Base-by-base conservation (phyloP, 2,888 invertebrate genomes). In the Ceratothoa steindachneri region DNA sequence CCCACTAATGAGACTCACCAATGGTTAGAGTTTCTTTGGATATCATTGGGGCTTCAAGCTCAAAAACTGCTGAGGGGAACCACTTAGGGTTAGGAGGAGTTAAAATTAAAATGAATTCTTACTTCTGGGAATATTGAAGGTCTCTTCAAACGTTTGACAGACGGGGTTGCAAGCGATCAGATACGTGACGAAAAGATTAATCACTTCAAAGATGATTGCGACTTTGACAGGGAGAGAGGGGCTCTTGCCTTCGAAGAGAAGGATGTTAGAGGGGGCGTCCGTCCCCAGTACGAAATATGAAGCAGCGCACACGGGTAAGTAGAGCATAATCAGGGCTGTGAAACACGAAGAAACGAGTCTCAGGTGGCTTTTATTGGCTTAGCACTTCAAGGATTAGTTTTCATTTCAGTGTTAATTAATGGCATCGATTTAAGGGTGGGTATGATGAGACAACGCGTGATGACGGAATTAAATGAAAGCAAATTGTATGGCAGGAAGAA, bases 91-190 rank as follows among this genome's bases (percentile, higher is more conserved):
- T n/a, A n/a, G n/a, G n/a, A n/a, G n/a, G n/a, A n/a, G n/a, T n/a
- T n/a, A n/a, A n/a, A n/a, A n/a, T n/a, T n/a, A 7, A 41, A 41
- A 41, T 41, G 15, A 3, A 7, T 31, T 30, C 71, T 71, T 24
- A 71, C 71, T 71, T 22, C 41, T 24, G 0, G 89, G 88, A 3
- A 90, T 86, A 72, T 86, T 86, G 80, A 89, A 87, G 1, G 88
- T 84, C 81, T 90, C 88, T 82, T 91, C 91, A 73, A 90, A 82
- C 82, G 90, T 89, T 84, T 90, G 90, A 82, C 88, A 88, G 30
- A 90, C 88, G 0, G 90, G 90, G 84, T 90, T 90, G 80, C 90
- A 87, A 77, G 90, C 87, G 80, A 91, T 90, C 77, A 90, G 84
- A 83, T 90, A 90, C 30, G 90, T 90, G 67, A 88, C 85, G 31